A percentile compares a stretch with the other conserved stretches of the same genome.
Conservation (phyloP, 2,797 vertebrate genomes). For the Pantherophis alleghaniensis region DNA sequence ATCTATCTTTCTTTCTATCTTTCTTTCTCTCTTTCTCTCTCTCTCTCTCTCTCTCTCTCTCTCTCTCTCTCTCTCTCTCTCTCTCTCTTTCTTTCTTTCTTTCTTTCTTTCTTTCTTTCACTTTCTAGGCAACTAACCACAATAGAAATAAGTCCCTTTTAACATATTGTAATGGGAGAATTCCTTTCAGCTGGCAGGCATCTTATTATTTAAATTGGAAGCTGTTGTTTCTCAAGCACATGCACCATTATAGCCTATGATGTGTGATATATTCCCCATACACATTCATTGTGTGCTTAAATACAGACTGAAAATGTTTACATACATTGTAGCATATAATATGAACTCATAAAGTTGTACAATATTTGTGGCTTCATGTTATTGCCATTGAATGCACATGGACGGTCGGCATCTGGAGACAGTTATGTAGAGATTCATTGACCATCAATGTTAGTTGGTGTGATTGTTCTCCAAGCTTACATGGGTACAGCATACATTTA, state of each 20-base stretch:
- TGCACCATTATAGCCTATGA: constrained; percentile 68
- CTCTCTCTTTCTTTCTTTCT: constrained; percentile 34
- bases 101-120: constrained; percentile 22
- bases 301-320: constrained; percentile 53
- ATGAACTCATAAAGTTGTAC: constrained; percentile 31
- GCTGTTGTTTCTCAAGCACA: constrained; percentile 68
- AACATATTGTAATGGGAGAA: constrained; percentile 79
- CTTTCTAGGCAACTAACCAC: constrained; percentile 77
- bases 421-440: not conserved
- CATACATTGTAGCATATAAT: constrained; percentile 43
- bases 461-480: not conserved
- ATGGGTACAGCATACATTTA: not conserved
- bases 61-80: constrained; percentile 24
- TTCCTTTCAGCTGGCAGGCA: constrained; percentile 78
- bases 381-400: constrained; percentile 22
- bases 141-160: constrained; percentile 76
- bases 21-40: not conserved
- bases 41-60: constrained; percentile 22
- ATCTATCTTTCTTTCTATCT: not conserved
- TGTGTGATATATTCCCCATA: constrained; percentile 60
- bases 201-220: constrained; percentile 78
- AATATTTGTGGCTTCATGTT: constrained; percentile 32
- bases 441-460: not conserved
- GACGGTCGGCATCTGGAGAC: constrained; percentile 10
- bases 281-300: constrained; percentile 61